A percentile compares a stretch with the other conserved stretches of the same genome.
Conservation (phyloP, 2,113 vertebrate genomes). For the Acanthochromis polyacanthus region DNA sequence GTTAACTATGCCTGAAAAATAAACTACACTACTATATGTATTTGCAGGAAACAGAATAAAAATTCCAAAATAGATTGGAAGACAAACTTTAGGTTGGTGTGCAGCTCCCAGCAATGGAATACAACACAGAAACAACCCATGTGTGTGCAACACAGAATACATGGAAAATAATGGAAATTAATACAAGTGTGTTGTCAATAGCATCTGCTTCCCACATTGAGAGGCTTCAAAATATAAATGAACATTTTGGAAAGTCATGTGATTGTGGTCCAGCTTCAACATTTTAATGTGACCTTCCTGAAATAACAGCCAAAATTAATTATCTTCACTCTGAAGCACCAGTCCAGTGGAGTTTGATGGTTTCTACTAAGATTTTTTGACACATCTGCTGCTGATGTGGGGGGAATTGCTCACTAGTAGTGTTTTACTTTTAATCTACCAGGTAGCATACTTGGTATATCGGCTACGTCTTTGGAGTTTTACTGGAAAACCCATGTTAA, state of each 20-base stretch:
- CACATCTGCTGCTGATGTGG: conserved; percentile 23
- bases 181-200: conserved; percentile 11
- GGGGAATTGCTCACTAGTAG: conserved; percentile 24
- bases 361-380: conserved; percentile 15
- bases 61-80: conserved; percentile 16
- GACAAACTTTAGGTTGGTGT: conserved; percentile 4
- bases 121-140: not conserved
- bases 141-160: conserved; percentile 12
- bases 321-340: conserved; percentile 13
- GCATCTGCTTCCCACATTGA: not conserved
- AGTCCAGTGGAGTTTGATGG: conserved; percentile 13
- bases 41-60: conserved; percentile 36
- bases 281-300: conserved; percentile 25
- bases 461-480: not conserved
- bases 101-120: conserved; percentile 5
- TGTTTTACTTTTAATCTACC: conserved; percentile 20
- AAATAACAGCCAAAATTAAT: conserved; percentile 19
- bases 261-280: conserved; percentile 4
- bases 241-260: conserved; percentile 19
- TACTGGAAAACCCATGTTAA: not conserved
- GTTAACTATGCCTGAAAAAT: conserved; percentile 41
- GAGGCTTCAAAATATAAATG: conserved; percentile 22
- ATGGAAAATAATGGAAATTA: conserved; percentile 37
- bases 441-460: conserved; percentile 19
- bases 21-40: conserved; percentile 15